These are phyloP conservation scores for Lydus trimaculatus DNA, from an alignment of 2,888 invertebrate genomes.

Conservation along the genomic window DNA sequence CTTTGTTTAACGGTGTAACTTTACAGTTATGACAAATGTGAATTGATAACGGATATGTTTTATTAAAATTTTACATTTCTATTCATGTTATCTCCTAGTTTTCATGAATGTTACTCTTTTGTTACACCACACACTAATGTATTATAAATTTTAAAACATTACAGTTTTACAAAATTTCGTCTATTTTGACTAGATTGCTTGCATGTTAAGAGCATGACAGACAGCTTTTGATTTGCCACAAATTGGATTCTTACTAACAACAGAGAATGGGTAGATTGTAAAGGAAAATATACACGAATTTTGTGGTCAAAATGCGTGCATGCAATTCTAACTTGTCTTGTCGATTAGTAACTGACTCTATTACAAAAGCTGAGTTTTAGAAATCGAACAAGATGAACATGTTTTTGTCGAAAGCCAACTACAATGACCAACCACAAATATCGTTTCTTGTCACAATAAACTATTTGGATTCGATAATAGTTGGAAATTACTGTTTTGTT, in stretches of 20 bases:
- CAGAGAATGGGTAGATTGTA: slow-evolving; percentile 29
- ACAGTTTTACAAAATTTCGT: not conserved
- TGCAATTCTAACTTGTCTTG: slow-evolving; percentile 39
- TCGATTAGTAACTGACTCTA: slow-evolving; percentile 42
- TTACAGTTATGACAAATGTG: not conserved
- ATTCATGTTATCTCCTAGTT: not conserved
- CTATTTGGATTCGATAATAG: too few relatives aligned
- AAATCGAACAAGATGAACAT: not conserved
- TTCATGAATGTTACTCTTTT: not conserved
- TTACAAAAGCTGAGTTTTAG: slow-evolving; percentile 34
- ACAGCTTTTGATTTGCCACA: slow-evolving; percentile 54
- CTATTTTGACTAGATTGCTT: slow-evolving; percentile 35
- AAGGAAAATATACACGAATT: slow-evolving; percentile 31
- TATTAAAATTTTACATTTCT: not conserved
- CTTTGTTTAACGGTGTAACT: too few relatives aligned
- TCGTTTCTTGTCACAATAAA: too few relatives aligned
- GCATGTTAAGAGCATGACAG: slow-evolving; percentile 51
- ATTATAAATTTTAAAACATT: not conserved
- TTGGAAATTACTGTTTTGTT: too few relatives aligned
- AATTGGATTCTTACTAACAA: slow-evolving; percentile 50
- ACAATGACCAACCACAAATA: too few relatives aligned
- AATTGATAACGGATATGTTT: not conserved
- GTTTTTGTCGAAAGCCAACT: too few relatives aligned
- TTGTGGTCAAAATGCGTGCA: slow-evolving; percentile 46
- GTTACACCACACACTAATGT: not conserved